Percentiles rank a stretch among this genome's conserved stretches.
Conservation (phyloP, 2,888 invertebrate species). For the Geophilus truncorum region DNA sequence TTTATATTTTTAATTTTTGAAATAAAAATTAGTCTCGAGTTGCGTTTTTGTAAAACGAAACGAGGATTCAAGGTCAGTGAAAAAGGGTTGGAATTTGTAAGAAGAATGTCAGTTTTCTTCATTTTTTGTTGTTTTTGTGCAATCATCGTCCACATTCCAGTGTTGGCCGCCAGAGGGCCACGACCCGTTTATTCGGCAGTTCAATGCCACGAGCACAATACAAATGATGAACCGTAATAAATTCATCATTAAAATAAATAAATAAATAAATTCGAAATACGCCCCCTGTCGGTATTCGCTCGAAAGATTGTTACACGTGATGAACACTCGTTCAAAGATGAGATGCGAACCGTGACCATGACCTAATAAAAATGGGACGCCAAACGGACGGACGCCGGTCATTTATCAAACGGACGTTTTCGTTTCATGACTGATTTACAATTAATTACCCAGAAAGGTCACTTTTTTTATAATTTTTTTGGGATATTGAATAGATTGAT, state of each 20-base stretch:
- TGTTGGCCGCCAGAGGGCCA: background rate
- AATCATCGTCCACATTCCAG: background rate
- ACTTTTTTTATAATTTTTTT: background rate
- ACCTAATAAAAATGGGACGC: constrained; percentile 1
- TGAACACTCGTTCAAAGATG: background rate
- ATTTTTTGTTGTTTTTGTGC: no score
- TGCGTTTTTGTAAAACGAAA: no score
- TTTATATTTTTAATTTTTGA: no score
- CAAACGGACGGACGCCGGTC: background rate
- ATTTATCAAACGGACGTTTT: background rate
- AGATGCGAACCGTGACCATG: background rate
- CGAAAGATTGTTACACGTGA: background rate
- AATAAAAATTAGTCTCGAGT: no score
- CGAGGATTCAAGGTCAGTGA: no score
- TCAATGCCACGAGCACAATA: background rate
- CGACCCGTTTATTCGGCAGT: background rate
- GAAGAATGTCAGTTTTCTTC: no score
- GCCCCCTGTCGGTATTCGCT: background rate
- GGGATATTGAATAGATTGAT: background rate
- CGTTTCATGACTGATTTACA: no score
- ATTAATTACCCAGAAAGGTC: background rate
- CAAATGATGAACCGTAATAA: background rate
- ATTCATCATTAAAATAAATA: background rate
- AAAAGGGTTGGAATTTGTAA: no score
- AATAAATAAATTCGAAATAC: background rate